Conservation (phyloP, 2,888 invertebrate genomes). For the Rhabditoides inermis region DNA sequence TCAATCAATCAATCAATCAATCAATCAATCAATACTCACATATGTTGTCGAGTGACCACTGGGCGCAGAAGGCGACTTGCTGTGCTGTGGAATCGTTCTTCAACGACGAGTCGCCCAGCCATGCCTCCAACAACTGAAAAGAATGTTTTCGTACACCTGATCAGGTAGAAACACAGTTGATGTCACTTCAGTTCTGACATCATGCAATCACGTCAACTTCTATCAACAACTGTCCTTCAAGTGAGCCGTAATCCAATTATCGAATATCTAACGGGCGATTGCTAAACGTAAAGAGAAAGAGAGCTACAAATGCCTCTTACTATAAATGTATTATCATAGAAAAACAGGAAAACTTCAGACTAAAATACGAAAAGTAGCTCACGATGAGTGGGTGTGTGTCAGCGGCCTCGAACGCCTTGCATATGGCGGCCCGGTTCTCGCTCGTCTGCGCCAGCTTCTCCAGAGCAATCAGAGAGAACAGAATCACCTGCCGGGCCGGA, state of each 20-base stretch:
- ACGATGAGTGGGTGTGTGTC: slow-evolving; percentile 20
- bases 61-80: slow-evolving; percentile 84
- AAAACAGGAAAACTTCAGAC: no score
- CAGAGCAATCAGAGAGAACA: slow-evolving; percentile 77
- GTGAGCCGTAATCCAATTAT: no score
- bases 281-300: no score
- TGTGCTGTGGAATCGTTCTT: slow-evolving; percentile 63
- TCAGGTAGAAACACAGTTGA: no score
- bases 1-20: slow-evolving; percentile 52
- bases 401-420: slow-evolving; percentile 61
- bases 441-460: slow-evolving; percentile 88
- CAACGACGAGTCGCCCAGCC: slow-evolving; percentile 55
- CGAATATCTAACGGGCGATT: no score
- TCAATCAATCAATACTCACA: slow-evolving; percentile 61
- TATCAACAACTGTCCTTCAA: no score
- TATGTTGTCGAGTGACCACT: slow-evolving; percentile 83
- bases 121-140: slow-evolving; percentile 65
- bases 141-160: no score
- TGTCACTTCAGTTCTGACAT: no score
- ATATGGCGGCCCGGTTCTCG: slow-evolving; percentile 75
- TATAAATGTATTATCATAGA: no score
- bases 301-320: no score
- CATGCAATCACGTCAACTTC: no score
- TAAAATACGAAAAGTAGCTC: no score
- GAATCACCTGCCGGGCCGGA: slow-evolving; percentile 65